These are phyloP conservation scores for Cinara cedri DNA, from an alignment of 2,888 invertebrate genomes.

Conservation along the genomic window DNA sequence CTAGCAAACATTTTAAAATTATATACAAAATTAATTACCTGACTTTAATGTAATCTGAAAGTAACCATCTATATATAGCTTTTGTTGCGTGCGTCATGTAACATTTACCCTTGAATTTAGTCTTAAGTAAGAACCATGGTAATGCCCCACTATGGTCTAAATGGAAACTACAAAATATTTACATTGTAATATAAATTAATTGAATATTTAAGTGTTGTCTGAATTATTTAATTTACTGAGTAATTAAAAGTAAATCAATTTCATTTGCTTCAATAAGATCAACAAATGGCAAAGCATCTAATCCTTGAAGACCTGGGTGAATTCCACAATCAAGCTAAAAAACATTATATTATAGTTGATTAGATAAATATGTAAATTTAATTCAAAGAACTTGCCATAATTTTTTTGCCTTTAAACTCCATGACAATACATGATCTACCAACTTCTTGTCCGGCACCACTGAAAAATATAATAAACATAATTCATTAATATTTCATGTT, in stretches of 20 bases:
- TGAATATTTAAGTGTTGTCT: neutral
- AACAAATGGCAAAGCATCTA: conserved; percentile 97
- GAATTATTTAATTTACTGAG: conserved; percentile 72
- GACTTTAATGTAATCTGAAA: conserved; percentile 99
- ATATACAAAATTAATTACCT: conserved; percentile 66
- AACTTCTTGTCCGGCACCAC: conserved; percentile 98
- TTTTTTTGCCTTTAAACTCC: conserved; percentile 98
- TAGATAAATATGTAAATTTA: neutral
- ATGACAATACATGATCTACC: conserved; percentile 98
- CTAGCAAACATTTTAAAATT: neutral
- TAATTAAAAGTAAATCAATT: conserved; percentile 91
- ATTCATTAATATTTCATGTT: neutral
- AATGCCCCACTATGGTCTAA: conserved; percentile 97
- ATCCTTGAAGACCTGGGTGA: conserved; percentile 95
- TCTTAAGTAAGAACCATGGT: conserved; percentile 97
- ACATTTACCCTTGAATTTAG: conserved; percentile 94
- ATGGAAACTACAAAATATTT: conserved; percentile 77
- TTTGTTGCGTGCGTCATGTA: conserved; percentile 99
- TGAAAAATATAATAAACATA: conserved; percentile 61
- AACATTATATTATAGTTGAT: conserved; percentile 23
- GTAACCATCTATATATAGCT: conserved; percentile 97
- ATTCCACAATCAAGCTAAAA: conserved; percentile 93
- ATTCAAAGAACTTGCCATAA: conserved; percentile 74
- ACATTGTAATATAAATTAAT: neutral
- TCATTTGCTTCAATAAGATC: conserved; percentile 97